Conservation (phyloP, 2,888 invertebrate species). For the Pseudococcus jackbeardsleyi region DNA sequence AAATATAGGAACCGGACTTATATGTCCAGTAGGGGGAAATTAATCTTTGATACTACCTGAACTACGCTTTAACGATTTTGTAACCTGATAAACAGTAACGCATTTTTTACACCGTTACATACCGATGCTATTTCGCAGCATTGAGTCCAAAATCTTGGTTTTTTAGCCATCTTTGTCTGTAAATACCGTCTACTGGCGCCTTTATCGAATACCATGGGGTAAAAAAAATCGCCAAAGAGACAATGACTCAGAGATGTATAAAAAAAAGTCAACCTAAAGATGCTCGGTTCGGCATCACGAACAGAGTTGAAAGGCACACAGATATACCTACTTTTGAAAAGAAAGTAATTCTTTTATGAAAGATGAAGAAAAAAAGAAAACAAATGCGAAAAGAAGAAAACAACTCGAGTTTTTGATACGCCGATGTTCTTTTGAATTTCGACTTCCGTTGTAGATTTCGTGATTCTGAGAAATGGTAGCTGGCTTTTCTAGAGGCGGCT, state of each 20-base stretch:
- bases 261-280: background rate
- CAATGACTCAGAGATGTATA: background rate
- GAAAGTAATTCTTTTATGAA: background rate
- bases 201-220: background rate
- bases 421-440: background rate
- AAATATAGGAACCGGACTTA: conserved; percentile 49
- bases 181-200: background rate
- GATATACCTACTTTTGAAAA: background rate
- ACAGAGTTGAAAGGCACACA: background rate
- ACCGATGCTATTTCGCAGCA: background rate
- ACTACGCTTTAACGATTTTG: conserved; percentile 39
- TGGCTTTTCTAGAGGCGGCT: background rate
- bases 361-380: background rate
- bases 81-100: conserved; percentile 47
- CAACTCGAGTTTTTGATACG: background rate
- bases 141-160: background rate
- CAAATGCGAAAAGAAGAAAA: conserved; percentile 8
- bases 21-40: conserved; percentile 45
- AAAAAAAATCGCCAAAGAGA: conserved; percentile 5
- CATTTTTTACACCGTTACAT: conserved; percentile 29
- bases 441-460: conserved; percentile 41
- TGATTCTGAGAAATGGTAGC: background rate
- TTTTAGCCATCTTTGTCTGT: background rate
- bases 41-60: conserved; percentile 42
- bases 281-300: background rate